These are phyloP conservation scores for Dichetophora obliterata DNA, from an alignment of 2,888 invertebrate genomes.

Conservation along the genomic window DNA sequence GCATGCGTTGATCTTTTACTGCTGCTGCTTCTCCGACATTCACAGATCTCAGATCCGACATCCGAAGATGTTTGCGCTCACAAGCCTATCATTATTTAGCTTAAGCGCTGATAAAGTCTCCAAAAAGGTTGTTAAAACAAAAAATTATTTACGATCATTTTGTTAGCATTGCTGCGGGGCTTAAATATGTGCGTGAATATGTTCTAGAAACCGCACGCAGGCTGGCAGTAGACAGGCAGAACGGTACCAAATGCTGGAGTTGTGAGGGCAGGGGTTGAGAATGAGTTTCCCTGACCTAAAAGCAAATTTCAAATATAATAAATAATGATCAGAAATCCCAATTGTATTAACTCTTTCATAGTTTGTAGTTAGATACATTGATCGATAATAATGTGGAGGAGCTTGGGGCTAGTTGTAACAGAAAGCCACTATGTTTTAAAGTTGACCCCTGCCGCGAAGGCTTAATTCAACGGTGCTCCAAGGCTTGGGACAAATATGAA, in stretches of 20 bases:
- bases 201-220: no score
- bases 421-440: no score
- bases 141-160: constrained; percentile 68
- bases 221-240: no score
- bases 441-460: no score
- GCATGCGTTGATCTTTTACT: background rate
- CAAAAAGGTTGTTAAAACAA: constrained; percentile 52
- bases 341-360: no score
- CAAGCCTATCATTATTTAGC: constrained; percentile 48
- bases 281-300: background rate
- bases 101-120: constrained; percentile 45
- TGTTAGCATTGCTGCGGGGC: constrained; percentile 55
- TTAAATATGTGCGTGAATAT: constrained; percentile 7
- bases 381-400: no score
- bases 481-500: no score
- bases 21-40: constrained; percentile 42
- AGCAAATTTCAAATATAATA: background rate
- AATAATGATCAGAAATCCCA: no score
- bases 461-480: no score
- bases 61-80: constrained; percentile 21
- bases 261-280: background rate
- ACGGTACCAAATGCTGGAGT: background rate
- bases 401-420: no score
- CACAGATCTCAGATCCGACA: constrained; percentile 10
- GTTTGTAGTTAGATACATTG: no score